Evolutionary conservation across 2,113 vertebrate genomes (phyloP).

Genomic region (Nannospalax galili): DNA sequence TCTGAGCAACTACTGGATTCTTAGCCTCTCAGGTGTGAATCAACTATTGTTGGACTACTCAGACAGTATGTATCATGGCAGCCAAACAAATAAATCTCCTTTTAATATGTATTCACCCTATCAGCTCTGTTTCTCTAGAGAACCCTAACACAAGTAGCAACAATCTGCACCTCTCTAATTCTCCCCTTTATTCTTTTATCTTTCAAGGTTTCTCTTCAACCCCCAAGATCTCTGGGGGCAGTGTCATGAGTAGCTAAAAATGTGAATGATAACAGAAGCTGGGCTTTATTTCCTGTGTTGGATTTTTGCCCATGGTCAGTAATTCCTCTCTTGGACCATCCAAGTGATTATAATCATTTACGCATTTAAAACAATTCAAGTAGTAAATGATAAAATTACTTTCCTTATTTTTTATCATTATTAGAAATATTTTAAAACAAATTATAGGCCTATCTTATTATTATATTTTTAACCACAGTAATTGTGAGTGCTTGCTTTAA

Average conservation of each 20-base stretch:
- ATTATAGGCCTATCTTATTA: constrained; percentile 48
- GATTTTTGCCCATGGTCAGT: neutral
- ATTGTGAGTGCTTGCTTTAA: constrained; percentile 56
- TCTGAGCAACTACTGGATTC: neutral
- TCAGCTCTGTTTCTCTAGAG: neutral
- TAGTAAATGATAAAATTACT: constrained; percentile 58
- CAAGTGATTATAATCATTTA: constrained; percentile 22
- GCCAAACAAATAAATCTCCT: too few relatives aligned
- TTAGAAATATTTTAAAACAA: constrained; percentile 52
- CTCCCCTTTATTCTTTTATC: neutral
- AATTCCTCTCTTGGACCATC: neutral
- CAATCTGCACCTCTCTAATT: neutral
- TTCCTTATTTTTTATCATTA: constrained; percentile 31
- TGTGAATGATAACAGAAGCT: neutral
- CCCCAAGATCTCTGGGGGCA: neutral
- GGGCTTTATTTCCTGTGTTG: constrained; percentile 13
- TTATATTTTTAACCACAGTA: constrained; percentile 51
- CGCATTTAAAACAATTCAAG: constrained; percentile 37
- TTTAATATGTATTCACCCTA: neutral
- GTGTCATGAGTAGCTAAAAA: constrained; percentile 10
- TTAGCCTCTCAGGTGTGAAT: neutral
- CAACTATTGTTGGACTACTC: neutral
- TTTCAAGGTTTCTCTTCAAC: neutral
- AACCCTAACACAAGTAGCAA: neutral
- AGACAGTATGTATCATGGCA: neutral